Evolutionary conservation across 2,888 invertebrate genomes (phyloP).

Genomic region (Lumbricus terrestris): DNA sequence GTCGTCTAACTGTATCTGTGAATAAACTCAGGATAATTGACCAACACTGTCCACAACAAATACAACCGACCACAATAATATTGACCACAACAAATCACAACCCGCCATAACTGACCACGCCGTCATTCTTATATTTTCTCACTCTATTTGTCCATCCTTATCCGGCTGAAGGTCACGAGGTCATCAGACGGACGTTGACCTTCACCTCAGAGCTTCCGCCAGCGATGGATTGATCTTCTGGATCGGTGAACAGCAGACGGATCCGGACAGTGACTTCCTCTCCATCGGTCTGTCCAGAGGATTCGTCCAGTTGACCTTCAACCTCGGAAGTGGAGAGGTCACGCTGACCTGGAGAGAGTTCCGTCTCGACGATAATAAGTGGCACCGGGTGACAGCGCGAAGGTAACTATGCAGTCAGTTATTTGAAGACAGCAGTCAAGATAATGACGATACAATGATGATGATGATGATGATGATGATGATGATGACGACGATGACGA

Average conservation of each 20-base stretch:
- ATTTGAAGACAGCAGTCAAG: neutral
- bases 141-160: neutral
- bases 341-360: constrained; percentile 80
- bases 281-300: constrained; percentile 81
- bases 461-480: too few species aligned
- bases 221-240: constrained; percentile 77
- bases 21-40: neutral
- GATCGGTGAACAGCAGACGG: constrained; percentile 71
- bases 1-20: too few species aligned
- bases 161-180: constrained; percentile 31
- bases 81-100: neutral
- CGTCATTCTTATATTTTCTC: neutral
- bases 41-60: neutral
- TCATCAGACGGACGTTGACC: constrained; percentile 71
- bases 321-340: constrained; percentile 83
- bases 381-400: constrained; percentile 76
- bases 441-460: too few species aligned
- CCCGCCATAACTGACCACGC: neutral
- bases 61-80: too few species aligned
- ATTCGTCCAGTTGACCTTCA: constrained; percentile 65
- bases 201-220: constrained; percentile 76
- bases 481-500: too few species aligned
- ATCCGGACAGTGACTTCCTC: constrained; percentile 69
- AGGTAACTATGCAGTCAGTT: constrained; percentile 63
- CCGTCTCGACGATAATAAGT: constrained; percentile 82